Evolutionary conservation across 2,888 invertebrate species (phyloP).

Genomic region (Rhagophthalmus giganteus): DNA sequence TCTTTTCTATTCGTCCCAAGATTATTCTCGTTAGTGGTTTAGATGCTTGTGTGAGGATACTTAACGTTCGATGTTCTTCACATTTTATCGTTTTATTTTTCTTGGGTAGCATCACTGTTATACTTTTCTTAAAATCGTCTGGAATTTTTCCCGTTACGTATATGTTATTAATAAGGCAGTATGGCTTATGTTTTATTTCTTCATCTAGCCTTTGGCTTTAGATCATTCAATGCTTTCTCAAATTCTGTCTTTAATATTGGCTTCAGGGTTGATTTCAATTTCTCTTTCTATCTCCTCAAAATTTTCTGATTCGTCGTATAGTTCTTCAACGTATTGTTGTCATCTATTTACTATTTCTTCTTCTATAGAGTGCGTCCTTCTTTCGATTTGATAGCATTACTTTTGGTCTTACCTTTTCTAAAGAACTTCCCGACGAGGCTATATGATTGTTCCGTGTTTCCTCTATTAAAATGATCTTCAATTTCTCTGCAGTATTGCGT

Average conservation of each 20-base stretch:
- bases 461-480: not conserved
- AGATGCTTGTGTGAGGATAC: constrained; percentile 5
- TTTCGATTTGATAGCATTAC: constrained; percentile 6
- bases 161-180: constrained; percentile 1
- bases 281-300: not conserved
- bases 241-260: constrained; percentile 3
- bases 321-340: no score
- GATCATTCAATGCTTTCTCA: not conserved
- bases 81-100: constrained; percentile 8
- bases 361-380: not conserved
- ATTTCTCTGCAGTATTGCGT: constrained; percentile 4
- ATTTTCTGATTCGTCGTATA: not conserved
- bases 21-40: constrained; percentile 6
- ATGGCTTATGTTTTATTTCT: constrained; percentile 4
- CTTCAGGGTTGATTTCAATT: not conserved
- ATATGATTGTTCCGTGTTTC: constrained; percentile 1
- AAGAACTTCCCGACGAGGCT: not conserved
- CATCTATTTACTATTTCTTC: constrained; percentile 1
- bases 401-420: constrained; percentile 2
- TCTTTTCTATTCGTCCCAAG: not conserved
- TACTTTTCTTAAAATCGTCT: constrained; percentile 2
- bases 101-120: no score
- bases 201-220: constrained; percentile 4
- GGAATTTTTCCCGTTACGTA: not conserved
- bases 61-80: constrained; percentile 5